phyloP scores from a whole-genome alignment of 2,888 invertebrate species.

The Pseudococcus viburni region DNA sequence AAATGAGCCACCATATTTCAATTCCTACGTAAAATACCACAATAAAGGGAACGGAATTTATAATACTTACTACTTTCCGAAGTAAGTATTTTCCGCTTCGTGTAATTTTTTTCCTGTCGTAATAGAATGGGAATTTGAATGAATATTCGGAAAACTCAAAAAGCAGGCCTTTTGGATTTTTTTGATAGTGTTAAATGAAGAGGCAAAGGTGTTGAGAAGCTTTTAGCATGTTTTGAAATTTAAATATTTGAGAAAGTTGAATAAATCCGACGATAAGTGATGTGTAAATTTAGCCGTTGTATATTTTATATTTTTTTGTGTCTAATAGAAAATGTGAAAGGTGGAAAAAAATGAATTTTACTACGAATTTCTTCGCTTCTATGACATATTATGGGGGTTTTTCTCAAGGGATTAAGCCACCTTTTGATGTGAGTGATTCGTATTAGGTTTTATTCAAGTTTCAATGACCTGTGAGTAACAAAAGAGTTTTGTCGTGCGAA shows the following conservation, averaged over 20 bases:
- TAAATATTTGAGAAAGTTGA: background rate
- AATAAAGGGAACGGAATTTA: no score
- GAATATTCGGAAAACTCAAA: background rate
- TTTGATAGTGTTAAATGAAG: constrained; percentile 13
- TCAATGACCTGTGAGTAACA: background rate
- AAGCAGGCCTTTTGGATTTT: background rate
- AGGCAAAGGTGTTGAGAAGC: background rate
- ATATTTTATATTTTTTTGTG: background rate
- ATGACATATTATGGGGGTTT: background rate
- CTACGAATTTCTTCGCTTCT: background rate
- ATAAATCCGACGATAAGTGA: background rate
- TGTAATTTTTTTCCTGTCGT: background rate
- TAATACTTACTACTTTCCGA: no score
- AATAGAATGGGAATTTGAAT: background rate
- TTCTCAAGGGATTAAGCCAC: background rate
- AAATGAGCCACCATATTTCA: no score
- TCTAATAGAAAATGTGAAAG: background rate
- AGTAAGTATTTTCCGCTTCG: no score
- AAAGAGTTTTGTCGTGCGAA: background rate
- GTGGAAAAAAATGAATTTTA: background rate
- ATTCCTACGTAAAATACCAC: no score
- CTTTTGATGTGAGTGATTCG: background rate
- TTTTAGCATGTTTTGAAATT: background rate
- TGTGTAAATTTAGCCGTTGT: background rate
- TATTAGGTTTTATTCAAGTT: background rate